These are phyloP conservation scores for Xiphophorus couchianus DNA, from an alignment of 2,113 vertebrate species.

Conservation along the genomic window DNA sequence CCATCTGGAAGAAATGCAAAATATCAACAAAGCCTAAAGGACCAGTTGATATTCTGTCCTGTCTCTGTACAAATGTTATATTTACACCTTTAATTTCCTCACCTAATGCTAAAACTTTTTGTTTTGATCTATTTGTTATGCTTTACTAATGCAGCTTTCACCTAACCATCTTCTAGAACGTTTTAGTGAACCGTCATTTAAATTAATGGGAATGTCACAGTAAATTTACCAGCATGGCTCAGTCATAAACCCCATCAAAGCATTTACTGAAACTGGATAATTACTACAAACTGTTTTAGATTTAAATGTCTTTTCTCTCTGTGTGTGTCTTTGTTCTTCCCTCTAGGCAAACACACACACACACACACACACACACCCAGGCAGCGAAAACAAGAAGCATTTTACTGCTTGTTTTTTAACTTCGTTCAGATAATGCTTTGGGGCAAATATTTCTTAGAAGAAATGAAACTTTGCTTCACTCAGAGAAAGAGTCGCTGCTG, in stretches of 20 bases:
- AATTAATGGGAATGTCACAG: neutral
- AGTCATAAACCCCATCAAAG: neutral
- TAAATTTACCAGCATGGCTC: neutral
- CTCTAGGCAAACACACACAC: neutral
- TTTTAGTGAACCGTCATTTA: neutral
- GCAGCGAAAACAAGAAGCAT: constrained; percentile 7
- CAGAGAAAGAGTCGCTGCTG: neutral
- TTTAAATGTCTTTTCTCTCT: neutral
- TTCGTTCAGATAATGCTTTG: constrained; percentile 12
- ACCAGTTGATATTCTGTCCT: neutral
- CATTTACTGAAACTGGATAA: neutral
- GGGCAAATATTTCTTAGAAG: neutral
- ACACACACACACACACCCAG: neutral
- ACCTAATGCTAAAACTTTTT: neutral
- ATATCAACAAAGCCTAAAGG: neutral
- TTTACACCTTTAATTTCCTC: neutral
- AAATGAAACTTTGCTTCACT: neutral
- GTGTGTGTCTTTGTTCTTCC: neutral
- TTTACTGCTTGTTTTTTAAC: constrained; percentile 10
- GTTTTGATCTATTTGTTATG: neutral
- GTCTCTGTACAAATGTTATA: neutral
- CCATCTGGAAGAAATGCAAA: neutral
- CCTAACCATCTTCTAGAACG: neutral
- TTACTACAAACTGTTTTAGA: neutral
- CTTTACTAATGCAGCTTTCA: neutral